Evolutionary conservation across 2,797 vertebrate species (phyloP).

Genomic region (Telmatherina bonti): DNA sequence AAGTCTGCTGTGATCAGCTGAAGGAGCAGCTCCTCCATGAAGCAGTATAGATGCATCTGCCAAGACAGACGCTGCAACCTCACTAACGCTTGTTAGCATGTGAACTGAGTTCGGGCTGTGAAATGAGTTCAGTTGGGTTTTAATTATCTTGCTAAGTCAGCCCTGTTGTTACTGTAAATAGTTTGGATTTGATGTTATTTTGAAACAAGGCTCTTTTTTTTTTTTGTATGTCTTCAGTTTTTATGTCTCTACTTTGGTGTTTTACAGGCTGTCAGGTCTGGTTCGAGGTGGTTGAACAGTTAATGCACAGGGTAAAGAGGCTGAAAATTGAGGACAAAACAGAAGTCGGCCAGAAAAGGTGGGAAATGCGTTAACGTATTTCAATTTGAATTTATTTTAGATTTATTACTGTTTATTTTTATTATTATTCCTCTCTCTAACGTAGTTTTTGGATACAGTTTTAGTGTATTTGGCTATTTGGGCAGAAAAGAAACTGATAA

Average conservation of each 20-base stretch:
- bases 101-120: conserved; percentile 20
- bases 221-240: neutral
- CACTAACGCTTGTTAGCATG: conserved; percentile 34
- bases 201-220: neutral
- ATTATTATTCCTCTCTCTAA: neutral
- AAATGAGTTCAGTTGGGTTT: neutral
- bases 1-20: conserved; percentile 3
- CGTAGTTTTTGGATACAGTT: neutral
- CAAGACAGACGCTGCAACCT: conserved; percentile 20
- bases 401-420: neutral
- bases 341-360: conserved; percentile 90
- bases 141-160: conserved; percentile 5
- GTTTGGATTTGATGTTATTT: neutral
- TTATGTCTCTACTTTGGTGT: conserved; percentile 25
- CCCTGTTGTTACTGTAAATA: neutral
- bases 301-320: conserved; percentile 97
- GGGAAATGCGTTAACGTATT: neutral
- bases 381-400: neutral
- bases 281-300: conserved; percentile 85
- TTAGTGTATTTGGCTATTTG: neutral
- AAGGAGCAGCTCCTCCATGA: conserved; percentile 47
- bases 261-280: conserved; percentile 85
- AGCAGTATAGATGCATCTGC: conserved; percentile 41
- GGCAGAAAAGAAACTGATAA: neutral
- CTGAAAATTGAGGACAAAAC: conserved; percentile 90